These are phyloP conservation scores for Thymelicus lineola DNA, from an alignment of 2,888 invertebrate species.

Conservation along the genomic window DNA sequence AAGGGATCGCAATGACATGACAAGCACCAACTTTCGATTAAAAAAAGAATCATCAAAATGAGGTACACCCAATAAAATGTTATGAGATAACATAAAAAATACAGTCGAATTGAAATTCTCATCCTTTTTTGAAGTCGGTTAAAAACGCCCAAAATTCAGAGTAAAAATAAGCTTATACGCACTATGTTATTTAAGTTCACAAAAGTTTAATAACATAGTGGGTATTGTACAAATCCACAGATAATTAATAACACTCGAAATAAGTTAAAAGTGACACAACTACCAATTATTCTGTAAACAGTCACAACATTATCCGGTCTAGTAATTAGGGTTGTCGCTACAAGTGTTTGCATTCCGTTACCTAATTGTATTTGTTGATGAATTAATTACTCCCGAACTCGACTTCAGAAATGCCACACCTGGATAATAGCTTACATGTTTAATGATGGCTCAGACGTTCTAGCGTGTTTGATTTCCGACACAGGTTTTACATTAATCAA, in stretches of 20 bases:
- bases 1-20: too few relatives aligned
- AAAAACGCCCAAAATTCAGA: too few relatives aligned
- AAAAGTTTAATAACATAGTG: too few relatives aligned
- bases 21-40: too few relatives aligned
- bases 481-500: not conserved
- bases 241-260: not conserved
- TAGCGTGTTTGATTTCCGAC: constrained; percentile 7
- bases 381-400: constrained; percentile 27
- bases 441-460: constrained; percentile 16
- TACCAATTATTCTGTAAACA: not conserved
- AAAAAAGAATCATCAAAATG: too few relatives aligned
- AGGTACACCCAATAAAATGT: too few relatives aligned
- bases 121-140: too few relatives aligned
- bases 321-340: constrained; percentile 19
- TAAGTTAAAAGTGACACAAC: not conserved
- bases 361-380: constrained; percentile 35
- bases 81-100: too few relatives aligned
- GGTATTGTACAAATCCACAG: too few relatives aligned
- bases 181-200: too few relatives aligned
- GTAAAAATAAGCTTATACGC: too few relatives aligned
- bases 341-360: constrained; percentile 25
- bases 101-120: too few relatives aligned
- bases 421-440: constrained; percentile 19
- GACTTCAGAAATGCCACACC: constrained; percentile 11
- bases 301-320: not conserved